Conservation (phyloP, 2,113 vertebrate genomes). For the Pseudonaja textilis region DNA sequence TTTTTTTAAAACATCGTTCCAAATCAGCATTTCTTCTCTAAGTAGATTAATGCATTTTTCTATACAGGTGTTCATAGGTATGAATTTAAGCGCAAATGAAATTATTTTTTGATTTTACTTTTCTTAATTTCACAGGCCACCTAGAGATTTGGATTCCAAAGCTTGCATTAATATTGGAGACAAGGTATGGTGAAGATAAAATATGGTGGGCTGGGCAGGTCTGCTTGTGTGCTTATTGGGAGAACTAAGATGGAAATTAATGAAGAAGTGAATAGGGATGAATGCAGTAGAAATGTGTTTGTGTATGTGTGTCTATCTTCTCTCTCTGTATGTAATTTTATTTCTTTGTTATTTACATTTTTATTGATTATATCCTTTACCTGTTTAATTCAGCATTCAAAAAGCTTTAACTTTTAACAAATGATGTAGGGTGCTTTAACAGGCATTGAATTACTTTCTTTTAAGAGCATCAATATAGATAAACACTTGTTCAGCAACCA, state of each 20-base stretch:
- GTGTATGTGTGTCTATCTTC: not conserved
- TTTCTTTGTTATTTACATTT: not conserved
- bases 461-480: not conserved
- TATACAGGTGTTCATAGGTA: not conserved
- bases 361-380: not conserved
- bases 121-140: conserved; percentile 75
- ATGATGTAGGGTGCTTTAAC: not conserved
- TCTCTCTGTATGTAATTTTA: not conserved
- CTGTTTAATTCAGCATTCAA: not conserved
- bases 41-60: not conserved
- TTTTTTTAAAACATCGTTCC: not conserved
- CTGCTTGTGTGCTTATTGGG: not conserved
- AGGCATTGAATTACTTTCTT: not conserved
- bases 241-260: not conserved
- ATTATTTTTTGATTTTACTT: not conserved
- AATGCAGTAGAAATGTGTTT: not conserved
- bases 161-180: conserved; percentile 93
- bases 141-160: conserved; percentile 94
- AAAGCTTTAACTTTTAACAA: not conserved
- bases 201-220: not conserved
- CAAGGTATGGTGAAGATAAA: conserved; percentile 75
- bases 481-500: not conserved
- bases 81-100: not conserved
- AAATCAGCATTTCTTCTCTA: not conserved
- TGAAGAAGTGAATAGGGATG: not conserved